phyloP scores from a whole-genome alignment of 1,140 invertebrate species.

The Aphidius ervi region DNA sequence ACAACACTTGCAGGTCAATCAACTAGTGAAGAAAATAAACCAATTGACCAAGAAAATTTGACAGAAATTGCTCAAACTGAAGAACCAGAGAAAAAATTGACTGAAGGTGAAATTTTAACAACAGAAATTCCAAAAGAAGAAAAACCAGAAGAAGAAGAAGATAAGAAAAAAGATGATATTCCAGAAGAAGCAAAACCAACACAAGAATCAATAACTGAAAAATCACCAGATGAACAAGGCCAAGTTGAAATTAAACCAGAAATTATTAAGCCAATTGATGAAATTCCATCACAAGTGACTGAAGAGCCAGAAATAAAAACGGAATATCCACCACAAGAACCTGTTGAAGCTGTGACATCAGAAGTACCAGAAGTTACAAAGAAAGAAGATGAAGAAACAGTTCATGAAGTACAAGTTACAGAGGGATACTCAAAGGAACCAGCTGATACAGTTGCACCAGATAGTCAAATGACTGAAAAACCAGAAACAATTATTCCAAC shows the following conservation, averaged over 20 bases:
- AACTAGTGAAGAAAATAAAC: neutral
- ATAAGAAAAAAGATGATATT: slow-evolving; percentile 5
- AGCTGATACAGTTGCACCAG: slow-evolving; percentile 23
- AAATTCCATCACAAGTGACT: slow-evolving; percentile 11
- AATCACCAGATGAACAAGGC: slow-evolving; percentile 17
- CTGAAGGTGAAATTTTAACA: neutral
- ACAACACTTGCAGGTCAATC: neutral
- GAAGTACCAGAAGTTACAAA: slow-evolving; percentile 38
- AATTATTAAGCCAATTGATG: too few species aligned
- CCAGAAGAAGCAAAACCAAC: slow-evolving; percentile 16
- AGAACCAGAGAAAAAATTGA: neutral
- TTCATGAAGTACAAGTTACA: slow-evolving; percentile 29
- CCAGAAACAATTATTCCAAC: slow-evolving; percentile 22
- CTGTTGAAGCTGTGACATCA: slow-evolving; percentile 35
- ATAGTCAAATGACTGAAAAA: slow-evolving; percentile 30
- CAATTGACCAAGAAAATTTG: neutral
- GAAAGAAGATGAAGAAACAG: slow-evolving; percentile 39
- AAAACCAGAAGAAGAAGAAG: neutral
- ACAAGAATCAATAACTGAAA: slow-evolving; percentile 10
- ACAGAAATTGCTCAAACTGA: slow-evolving; percentile 12
- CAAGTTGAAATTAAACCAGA: slow-evolving; percentile 19
- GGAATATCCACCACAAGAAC: slow-evolving; percentile 29
- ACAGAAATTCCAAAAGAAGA: slow-evolving; percentile 11
- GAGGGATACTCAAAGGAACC: slow-evolving; percentile 26
- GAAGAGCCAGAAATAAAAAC: slow-evolving; percentile 20